A percentile compares a stretch with the other conserved stretches of the same genome.
Evolutionary conservation across 2,888 invertebrate species (phyloP).

Genomic region (Parochlus steinenii): DNA sequence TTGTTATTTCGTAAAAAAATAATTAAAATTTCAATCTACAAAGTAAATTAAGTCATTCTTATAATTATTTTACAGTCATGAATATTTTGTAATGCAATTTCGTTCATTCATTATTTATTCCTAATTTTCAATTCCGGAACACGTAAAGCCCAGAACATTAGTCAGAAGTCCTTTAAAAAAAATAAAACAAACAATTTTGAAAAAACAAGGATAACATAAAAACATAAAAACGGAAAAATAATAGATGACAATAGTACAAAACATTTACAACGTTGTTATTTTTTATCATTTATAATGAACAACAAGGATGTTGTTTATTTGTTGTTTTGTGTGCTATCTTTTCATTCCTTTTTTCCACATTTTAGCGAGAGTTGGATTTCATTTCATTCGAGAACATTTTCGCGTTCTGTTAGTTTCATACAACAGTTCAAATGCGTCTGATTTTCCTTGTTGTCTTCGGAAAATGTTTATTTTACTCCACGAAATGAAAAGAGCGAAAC

Average conservation of each 20-base stretch:
- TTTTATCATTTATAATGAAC: constrained; percentile 13
- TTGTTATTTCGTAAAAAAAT: no score
- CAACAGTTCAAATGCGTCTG: constrained; percentile 1
- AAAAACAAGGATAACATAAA: no score
- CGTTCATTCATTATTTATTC: no score
- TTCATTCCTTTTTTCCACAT: not conserved
- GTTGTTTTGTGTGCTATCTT: constrained; percentile 8
- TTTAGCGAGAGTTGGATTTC: not conserved
- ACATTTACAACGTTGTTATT: constrained; percentile 13
- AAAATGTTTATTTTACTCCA: not conserved
- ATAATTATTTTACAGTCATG: no score
- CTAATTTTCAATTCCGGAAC: no score
- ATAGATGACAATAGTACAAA: constrained; percentile 12
- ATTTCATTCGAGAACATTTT: no score
- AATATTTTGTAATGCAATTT: no score
- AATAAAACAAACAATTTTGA: no score
- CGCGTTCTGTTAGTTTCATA: not conserved
- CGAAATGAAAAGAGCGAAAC: constrained; percentile 1
- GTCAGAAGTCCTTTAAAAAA: no score
- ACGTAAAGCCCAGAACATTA: no score
- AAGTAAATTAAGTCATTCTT: no score
- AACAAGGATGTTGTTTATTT: constrained; percentile 11
- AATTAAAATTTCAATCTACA: no score
- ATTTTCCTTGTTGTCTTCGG: constrained; percentile 2
- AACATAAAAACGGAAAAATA: constrained; percentile 7